Base-by-base conservation (phyloP, 2,113 vertebrate genomes). In the Hystrix brachyura region DNA sequence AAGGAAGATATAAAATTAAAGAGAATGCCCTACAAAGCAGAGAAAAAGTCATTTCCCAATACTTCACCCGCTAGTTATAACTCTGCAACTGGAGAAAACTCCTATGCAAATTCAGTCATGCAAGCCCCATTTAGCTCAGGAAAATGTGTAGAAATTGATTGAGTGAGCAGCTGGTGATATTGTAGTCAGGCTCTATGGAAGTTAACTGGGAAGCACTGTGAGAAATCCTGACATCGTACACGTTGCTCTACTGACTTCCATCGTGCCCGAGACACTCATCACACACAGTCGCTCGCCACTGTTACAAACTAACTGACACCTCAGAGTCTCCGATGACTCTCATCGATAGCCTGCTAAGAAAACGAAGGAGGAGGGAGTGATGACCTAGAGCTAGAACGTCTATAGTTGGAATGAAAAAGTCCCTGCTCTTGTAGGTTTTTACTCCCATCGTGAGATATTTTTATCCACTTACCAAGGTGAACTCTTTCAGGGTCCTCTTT, bases 81-180 rank as follows among this genome's bases (percentile, higher is more conserved):
- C 89, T 91, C 55, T 95, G 90, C 82, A 96, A 96, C 96, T 96
- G 48, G 92, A 98, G 97, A 96, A 97, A 97, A 98, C 96, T 88
- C 96, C 95, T 98, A 97, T 97, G 94, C 97, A 98, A 97, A 98
- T 97, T 97, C 96, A 96, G 92, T 94, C 97, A 97, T 97, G 92
- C 82, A 97, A 98, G 90, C 74, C 88, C 95, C 97, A 98, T 98
- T 98, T 97, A 97, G 96, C 94, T 94, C 96, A 95, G 94, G 91
- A 95, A 98, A 98, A 97, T 96, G 94, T 96, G 95, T 78, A 94
- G 97, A 97, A 95, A 97, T 97, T 96, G 97, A 98, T 96, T 97
- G 97, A 97, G 71, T 92, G 98, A 98, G 97, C 98, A 98, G 97
- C 96, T 98, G 98, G 97, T 97, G 89, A 97, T 97, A 97, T 97